phyloP scores from a whole-genome alignment of 2,797 vertebrate genomes.

The Mus minutoides region DNA sequence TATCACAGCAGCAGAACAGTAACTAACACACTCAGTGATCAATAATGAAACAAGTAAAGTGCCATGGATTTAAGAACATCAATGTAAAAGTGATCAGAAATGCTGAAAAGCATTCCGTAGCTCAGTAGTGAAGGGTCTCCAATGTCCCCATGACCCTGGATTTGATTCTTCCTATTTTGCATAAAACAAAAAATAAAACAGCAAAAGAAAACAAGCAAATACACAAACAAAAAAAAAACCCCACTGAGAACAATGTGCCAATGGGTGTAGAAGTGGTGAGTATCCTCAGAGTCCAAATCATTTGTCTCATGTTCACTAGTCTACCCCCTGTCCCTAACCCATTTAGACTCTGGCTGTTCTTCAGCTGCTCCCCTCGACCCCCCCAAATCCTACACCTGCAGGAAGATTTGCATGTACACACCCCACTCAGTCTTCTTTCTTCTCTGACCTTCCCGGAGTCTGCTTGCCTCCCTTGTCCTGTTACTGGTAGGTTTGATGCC shows the following conservation, averaged over 20 bases:
- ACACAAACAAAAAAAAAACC: neutral
- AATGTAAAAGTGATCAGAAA: neutral
- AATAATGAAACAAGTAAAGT: neutral
- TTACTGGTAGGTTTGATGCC: neutral
- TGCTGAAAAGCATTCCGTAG: neutral
- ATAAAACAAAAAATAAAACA: neutral
- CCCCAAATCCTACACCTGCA: neutral
- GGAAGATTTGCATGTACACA: rapidly evolving
- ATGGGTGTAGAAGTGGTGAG: neutral
- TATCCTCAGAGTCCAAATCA: neutral
- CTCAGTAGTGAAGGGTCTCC: neutral
- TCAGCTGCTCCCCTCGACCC: neutral
- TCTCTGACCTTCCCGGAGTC: neutral
- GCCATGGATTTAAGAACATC: constrained; percentile 4
- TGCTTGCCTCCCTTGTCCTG: neutral
- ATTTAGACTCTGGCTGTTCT: neutral
- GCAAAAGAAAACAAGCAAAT: neutral
- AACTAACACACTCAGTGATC: neutral
- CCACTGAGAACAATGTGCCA: neutral
- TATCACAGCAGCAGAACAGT: neutral
- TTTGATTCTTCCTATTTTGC: neutral
- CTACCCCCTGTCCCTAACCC: neutral
- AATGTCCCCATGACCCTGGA: neutral
- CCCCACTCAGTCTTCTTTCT: neutral
- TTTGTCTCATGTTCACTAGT: neutral